Evolutionary conservation across 2,888 invertebrate genomes (phyloP).

Genomic region (Platynereis dumerilii): DNA sequence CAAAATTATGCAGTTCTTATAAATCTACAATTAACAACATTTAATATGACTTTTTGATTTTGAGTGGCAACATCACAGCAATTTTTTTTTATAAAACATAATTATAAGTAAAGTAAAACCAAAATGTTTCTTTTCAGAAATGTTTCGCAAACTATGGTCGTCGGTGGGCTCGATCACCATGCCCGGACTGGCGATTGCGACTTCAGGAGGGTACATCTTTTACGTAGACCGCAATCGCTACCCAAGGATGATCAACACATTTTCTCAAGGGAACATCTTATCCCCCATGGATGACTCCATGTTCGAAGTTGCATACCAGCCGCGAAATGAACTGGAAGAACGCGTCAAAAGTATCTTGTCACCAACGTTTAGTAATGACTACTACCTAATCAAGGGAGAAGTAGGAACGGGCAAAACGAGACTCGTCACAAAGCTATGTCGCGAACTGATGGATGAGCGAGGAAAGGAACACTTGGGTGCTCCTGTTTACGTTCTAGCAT

Average conservation of each 20-base stretch:
- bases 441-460: slow-evolving; percentile 3
- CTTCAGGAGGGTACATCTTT: slow-evolving; percentile 32
- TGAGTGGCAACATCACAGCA: too few relatives aligned
- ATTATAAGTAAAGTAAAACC: too few relatives aligned
- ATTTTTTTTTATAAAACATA: too few relatives aligned
- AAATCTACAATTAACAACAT: too few relatives aligned
- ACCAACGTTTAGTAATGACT: slow-evolving; percentile 31
- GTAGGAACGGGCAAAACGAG: slow-evolving; percentile 39
- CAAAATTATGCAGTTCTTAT: too few relatives aligned
- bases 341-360: slow-evolving; percentile 13
- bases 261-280: slow-evolving; percentile 31
- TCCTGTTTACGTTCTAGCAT: slow-evolving; percentile 34
- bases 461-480: slow-evolving; percentile 28
- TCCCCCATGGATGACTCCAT: slow-evolving; percentile 32
- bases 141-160: too few relatives aligned
- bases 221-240: slow-evolving; percentile 34
- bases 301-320: slow-evolving; percentile 28
- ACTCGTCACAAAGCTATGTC: slow-evolving; percentile 30
- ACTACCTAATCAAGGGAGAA: slow-evolving; percentile 37
- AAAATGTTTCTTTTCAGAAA: too few relatives aligned
- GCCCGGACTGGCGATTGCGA: not conserved
- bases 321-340: slow-evolving; percentile 15
- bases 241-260: slow-evolving; percentile 29
- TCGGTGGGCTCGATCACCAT: too few relatives aligned
- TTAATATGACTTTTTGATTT: too few relatives aligned